Evolutionary conservation across 2,113 vertebrate species (phyloP), one percentile per base, ranked within the genome.

Genomic region (Poecile atricapillus): DNA sequence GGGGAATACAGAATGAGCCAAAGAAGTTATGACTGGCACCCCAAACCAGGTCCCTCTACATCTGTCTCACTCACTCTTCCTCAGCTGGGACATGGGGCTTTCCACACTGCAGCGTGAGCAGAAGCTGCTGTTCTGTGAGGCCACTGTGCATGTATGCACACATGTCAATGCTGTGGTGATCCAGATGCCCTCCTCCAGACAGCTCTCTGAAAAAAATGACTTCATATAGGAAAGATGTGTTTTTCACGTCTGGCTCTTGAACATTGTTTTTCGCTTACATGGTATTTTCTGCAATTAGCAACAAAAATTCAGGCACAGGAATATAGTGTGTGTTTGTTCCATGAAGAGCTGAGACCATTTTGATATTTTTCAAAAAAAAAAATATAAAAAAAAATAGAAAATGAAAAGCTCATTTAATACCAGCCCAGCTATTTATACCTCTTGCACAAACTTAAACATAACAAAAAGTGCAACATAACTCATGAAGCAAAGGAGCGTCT

Each of bases 361-460:
- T 95, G 93, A 95, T 95, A 92, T 90, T 96, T 93, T 77, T 39
- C 2, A 55, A 37, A 85, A 80, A 85, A 80, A 59, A 74, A 53
- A 89, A 39, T 39, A 5, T 39, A 37, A 19, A 33, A 6, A 41
- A 13, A 33, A 18, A 9, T 23, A 9, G 4, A 43, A 35, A 79
- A 23, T 8, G 83, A 97, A 97, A 97, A 97, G 94, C 87, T 97
- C 62, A 91, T 87, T 97, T 96, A 97, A 87, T 97, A 96, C 59
- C 63, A 80, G 80, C 37, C 68, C 85, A 79, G 89, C 91, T 96
- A 97, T 95, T 94, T 97, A 92, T 97, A 94, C 88, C 79, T 97
- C 87, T 97, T 97, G 89, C 86, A 97, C 77, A 96, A 97, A 97
- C 83, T 97, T 97, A 97, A 97, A 97, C 94, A 97, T 94, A 95